Base-by-base conservation (phyloP, 2,113 vertebrate genomes). In the Clarias magur region DNA sequence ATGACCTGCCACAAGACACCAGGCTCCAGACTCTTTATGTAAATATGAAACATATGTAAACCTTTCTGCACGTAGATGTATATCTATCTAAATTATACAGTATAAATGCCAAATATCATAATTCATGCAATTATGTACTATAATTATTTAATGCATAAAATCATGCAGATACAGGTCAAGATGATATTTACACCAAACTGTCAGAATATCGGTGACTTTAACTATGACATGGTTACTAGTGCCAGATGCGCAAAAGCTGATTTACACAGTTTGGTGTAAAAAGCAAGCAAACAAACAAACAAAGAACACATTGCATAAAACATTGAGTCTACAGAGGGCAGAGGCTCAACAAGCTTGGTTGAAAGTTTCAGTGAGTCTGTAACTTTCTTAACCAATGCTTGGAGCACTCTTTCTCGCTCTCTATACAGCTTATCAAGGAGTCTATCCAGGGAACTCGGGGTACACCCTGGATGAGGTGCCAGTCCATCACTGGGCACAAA, bases 1-100 rank as follows among this genome's bases (percentile, higher is more conserved):
- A 89, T 88, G 82, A 80, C 84, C 78, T 88, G 86, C 87, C 87
- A 87, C 70, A 75, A 87, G 86, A 80, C 63, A 82, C 82, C 85
- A 60, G 85, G 80, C 73, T 70, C 70, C 82, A 82, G 89, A 91
- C 90, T 87, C 86, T 84, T 88, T 75, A 84, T 19, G 9, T 75
- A 60, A 68, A 30, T 57, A 72, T 54, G 19, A 42, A 60, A 72
- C 48, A 38, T 80, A 34, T 84, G 68, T 88, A 11, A 8, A 30
- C 68, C 34, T 79, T 54, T 84, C 15, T 78, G 72, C 19, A 21
- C 3, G 21, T 60, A 60, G 34, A 19, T 23, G 21, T 81, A 62
- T 62, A 62, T 62, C 57, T 59, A 60, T 10, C 1, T 80, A 23
- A 17, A 38, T 21, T 11, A 62, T 2, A n/a, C n/a, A n/a, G n/a